phyloP scores from a whole-genome alignment of 2,797 vertebrate genomes.

The Odontamblyopus lacepedii region DNA sequence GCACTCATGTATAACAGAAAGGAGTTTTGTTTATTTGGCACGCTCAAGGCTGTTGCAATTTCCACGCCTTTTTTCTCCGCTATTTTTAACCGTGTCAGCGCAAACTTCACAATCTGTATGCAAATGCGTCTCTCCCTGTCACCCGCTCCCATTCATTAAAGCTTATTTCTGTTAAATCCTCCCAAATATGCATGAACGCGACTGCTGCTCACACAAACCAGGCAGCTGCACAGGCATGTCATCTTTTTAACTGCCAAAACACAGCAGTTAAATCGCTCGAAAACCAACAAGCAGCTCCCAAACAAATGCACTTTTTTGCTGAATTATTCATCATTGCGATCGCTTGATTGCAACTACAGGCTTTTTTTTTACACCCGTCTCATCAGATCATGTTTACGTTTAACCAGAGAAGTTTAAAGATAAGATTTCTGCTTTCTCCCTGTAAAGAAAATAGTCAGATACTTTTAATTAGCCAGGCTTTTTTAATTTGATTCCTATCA shows the following conservation, averaged over 20 bases:
- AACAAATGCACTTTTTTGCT: constrained; percentile 57
- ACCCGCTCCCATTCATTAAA: constrained; percentile 37
- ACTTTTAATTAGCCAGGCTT: constrained; percentile 58
- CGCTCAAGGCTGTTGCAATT: background rate
- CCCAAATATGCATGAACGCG: constrained; percentile 9
- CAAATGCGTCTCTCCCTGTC: constrained; percentile 36
- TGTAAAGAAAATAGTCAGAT: constrained; percentile 63
- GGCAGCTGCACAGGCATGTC: constrained; percentile 48
- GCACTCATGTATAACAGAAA: constrained; percentile 20
- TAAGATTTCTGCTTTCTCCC: constrained; percentile 44
- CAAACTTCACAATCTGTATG: constrained; percentile 34
- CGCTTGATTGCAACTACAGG: constrained; percentile 44
- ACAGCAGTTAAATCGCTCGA: constrained; percentile 42
- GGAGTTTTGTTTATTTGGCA: constrained; percentile 41
- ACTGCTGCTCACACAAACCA: constrained; percentile 31
- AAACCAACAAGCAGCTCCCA: constrained; percentile 39
- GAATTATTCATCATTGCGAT: constrained; percentile 60
- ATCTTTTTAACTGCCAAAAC: constrained; percentile 44
- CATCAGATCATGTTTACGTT: constrained; percentile 27
- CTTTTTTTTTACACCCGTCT: constrained; percentile 30
- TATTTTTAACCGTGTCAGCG: constrained; percentile 39
- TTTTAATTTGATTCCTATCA: constrained; percentile 60
- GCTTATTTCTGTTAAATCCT: constrained; percentile 36
- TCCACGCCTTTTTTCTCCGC: background rate
- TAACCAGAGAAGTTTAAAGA: constrained; percentile 33